Evolutionary conservation across 2,113 vertebrate species (phyloP).

Genomic region (Bambusicola thoracicus): DNA sequence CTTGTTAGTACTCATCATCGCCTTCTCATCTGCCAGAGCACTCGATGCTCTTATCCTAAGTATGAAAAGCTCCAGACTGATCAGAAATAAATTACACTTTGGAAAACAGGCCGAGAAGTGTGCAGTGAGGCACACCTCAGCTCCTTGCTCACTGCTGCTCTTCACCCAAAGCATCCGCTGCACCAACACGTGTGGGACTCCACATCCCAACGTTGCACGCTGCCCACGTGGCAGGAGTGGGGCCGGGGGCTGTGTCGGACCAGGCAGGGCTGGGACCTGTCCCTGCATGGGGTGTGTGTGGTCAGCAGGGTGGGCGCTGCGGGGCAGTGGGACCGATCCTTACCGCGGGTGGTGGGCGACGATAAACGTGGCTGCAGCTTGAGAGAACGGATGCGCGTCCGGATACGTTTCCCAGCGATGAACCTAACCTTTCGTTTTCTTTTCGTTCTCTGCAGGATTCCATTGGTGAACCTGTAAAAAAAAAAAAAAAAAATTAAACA

Average conservation of each 20-base stretch:
- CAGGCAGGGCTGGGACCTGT: neutral
- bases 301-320: neutral
- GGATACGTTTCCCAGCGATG: fast-evolving
- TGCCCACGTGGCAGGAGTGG: neutral
- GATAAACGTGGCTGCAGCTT: neutral
- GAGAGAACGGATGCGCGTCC: fast-evolving
- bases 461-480: constrained; percentile 89
- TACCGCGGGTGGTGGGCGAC: no score
- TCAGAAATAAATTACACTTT: neutral
- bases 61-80: neutral
- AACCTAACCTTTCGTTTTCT: constrained; percentile 51
- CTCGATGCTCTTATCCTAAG: fast-evolving
- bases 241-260: neutral
- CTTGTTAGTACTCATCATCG: neutral
- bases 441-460: constrained; percentile 84
- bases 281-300: neutral
- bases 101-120: neutral
- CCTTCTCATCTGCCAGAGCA: neutral
- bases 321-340: neutral
- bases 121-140: neutral
- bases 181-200: neutral
- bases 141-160: neutral
- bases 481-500: constrained; percentile 82
- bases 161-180: neutral
- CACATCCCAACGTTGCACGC: neutral